These are phyloP conservation scores for Planococcus citri DNA, from an alignment of 1,140 invertebrate genomes.

Conservation along the genomic window DNA sequence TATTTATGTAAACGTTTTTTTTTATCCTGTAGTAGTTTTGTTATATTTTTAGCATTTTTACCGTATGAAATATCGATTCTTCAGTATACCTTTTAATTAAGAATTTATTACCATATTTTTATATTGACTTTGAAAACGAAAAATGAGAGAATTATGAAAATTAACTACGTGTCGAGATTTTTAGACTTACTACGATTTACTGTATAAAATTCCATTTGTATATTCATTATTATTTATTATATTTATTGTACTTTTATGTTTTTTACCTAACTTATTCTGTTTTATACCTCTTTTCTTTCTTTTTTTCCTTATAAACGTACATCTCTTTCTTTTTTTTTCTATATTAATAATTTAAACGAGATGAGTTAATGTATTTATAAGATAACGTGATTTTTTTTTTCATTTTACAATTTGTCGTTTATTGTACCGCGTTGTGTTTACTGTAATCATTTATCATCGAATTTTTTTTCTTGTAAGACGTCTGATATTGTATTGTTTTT, in stretches of 20 bases:
- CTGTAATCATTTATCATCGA: slow-evolving; percentile 5
- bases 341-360: slow-evolving; percentile 1
- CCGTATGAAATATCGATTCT: neutral
- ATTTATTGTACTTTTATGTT: slow-evolving; percentile 14
- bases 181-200: neutral
- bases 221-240: slow-evolving; percentile 19
- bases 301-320: neutral
- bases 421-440: neutral
- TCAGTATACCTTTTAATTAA: neutral
- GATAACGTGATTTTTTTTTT: slow-evolving; percentile 11
- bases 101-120: slow-evolving; percentile 3
- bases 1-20: slow-evolving; percentile 12
- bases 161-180: slow-evolving; percentile 1
- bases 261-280: slow-evolving; percentile 15
- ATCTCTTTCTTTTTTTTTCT: slow-evolving; percentile 5
- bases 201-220: slow-evolving; percentile 17
- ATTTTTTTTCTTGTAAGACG: neutral
- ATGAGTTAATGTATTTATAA: neutral
- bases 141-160: neutral
- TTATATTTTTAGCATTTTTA: slow-evolving; percentile 10
- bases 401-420: slow-evolving; percentile 16
- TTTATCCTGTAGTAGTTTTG: slow-evolving; percentile 9
- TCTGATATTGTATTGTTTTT: too few relatives aligned
- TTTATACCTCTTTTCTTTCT: neutral
- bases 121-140: neutral